Conservation (phyloP, 2,797 vertebrate genomes). For the Cercopithecus diana region DNA sequence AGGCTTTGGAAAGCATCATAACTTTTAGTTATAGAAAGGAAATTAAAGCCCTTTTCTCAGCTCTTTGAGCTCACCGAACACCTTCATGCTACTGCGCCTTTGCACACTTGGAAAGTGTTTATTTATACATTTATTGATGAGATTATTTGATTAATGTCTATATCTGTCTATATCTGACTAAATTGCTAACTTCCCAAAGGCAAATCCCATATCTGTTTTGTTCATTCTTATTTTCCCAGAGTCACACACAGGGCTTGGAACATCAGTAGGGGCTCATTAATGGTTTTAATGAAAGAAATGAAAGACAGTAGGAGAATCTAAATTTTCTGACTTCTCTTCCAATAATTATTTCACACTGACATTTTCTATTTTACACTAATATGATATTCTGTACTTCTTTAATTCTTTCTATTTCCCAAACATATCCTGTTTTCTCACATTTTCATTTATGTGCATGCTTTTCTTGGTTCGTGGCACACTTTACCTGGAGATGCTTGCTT, state of each 20-base stretch:
- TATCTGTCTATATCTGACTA: not conserved
- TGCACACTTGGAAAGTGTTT: not conserved
- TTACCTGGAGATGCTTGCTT: not conserved
- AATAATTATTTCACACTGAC: not conserved
- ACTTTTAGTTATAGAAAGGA: not conserved
- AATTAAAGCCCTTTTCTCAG: not conserved
- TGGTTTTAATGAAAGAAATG: conserved; percentile 17
- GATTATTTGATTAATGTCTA: not conserved
- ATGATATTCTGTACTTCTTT: not conserved
- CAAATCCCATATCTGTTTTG: not conserved
- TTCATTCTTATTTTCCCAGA: not conserved
- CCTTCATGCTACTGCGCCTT: not conserved
- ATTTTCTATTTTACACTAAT: not conserved
- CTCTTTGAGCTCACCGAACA: not conserved
- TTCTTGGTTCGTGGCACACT: not conserved
- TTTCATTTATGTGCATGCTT: not conserved
- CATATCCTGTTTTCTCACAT: not conserved
- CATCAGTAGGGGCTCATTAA: not conserved
- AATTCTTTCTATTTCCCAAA: not conserved
- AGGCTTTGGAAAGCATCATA: not conserved
- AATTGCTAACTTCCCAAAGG: not conserved
- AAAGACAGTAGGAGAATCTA: not conserved
- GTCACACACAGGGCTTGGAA: not conserved
- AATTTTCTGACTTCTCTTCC: not conserved
- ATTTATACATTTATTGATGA: not conserved